phyloP scores from a whole-genome alignment of 2,888 invertebrate species.

The Netelia inedita region DNA sequence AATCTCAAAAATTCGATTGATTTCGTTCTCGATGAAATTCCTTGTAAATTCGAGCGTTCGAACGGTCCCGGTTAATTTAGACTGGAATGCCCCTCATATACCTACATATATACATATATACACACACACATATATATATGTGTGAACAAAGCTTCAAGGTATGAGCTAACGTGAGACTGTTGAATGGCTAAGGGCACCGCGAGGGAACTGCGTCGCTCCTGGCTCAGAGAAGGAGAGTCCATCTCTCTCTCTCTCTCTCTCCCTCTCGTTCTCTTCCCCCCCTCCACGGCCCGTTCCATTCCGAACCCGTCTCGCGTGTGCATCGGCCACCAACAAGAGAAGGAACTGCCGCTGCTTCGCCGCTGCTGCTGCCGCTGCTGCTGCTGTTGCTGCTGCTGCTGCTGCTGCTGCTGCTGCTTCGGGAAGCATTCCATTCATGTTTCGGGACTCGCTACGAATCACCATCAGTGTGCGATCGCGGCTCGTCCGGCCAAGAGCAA shows the following conservation, averaged over 20 bases:
- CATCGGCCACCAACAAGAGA: conserved; percentile 62
- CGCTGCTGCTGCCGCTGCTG: conserved; percentile 22
- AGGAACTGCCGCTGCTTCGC: conserved; percentile 27
- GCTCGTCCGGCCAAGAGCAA: conserved; percentile 70
- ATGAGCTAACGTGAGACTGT: neutral
- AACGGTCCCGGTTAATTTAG: neutral
- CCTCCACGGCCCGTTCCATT: conserved; percentile 60
- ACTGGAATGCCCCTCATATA: neutral
- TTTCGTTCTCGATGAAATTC: neutral
- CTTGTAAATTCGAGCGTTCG: neutral
- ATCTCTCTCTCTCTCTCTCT: conserved; percentile 26
- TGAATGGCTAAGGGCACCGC: conserved; percentile 10
- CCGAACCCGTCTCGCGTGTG: conserved; percentile 73
- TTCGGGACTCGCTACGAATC: conserved; percentile 75
- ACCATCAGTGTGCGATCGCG: conserved; percentile 74
- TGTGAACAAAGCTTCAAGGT: no score
- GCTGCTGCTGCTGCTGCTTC: conserved; percentile 15
- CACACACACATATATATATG: neutral
- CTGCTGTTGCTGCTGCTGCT: conserved; percentile 20
- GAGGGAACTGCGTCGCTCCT: conserved; percentile 66
- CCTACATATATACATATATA: neutral
- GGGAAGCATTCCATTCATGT: conserved; percentile 83
- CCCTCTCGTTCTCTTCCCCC: conserved; percentile 26
- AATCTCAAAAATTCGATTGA: neutral
- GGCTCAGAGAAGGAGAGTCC: conserved; percentile 32